phyloP scores from a whole-genome alignment of 1,140 invertebrate species.

The Eciton burchellii region DNA sequence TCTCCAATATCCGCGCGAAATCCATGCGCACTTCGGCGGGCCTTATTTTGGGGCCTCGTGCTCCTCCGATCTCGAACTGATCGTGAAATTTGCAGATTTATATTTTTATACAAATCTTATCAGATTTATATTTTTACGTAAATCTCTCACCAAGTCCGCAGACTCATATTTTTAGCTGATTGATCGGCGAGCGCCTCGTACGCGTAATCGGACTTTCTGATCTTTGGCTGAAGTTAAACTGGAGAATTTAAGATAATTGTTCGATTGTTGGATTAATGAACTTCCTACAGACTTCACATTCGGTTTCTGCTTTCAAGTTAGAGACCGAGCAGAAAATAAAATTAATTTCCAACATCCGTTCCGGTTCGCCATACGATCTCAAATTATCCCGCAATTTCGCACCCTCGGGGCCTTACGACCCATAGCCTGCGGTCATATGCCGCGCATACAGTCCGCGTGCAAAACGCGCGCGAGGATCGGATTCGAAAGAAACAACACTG shows the following conservation, averaged over 20 bases:
- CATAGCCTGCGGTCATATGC: constrained; percentile 77
- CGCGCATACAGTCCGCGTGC: constrained; percentile 7
- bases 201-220: too few species aligned
- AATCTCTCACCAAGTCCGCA: too few species aligned
- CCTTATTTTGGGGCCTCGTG: not conserved
- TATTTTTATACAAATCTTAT: too few species aligned
- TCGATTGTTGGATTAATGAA: not conserved
- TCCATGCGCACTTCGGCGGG: constrained; percentile 12
- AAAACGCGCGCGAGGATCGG: constrained; percentile 39
- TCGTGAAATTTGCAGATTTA: not conserved
- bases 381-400: constrained; percentile 71
- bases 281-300: too few species aligned
- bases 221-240: too few species aligned
- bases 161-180: not conserved
- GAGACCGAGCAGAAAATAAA: constrained; percentile 13
- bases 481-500: constrained; percentile 11
- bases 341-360: constrained; percentile 32
- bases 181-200: too few species aligned
- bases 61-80: not conserved
- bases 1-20: constrained; percentile 39
- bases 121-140: too few species aligned
- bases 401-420: constrained; percentile 77
- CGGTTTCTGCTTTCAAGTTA: not conserved
- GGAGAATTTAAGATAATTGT: not conserved
- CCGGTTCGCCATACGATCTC: constrained; percentile 57